These are phyloP conservation scores for Ctena decussata DNA, from an alignment of 2,888 invertebrate species.

Conservation along the genomic window DNA sequence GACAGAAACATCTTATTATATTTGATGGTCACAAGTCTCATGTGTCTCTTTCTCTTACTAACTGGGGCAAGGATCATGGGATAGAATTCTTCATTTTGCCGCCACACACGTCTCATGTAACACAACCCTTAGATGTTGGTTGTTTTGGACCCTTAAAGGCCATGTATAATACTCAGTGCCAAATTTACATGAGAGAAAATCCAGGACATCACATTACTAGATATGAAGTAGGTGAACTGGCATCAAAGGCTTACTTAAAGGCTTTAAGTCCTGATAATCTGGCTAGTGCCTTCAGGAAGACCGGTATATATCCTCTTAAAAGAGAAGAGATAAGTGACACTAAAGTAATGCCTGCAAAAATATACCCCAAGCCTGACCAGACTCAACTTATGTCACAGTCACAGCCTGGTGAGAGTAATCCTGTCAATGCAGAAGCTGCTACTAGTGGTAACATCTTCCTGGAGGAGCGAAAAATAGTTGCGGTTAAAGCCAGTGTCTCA, in stretches of 20 bases:
- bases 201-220: slow-evolving; percentile 21
- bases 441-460: too few species aligned
- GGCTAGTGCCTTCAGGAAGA: not conserved
- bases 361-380: not conserved
- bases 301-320: not conserved
- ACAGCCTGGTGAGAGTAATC: too few species aligned
- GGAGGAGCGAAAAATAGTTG: too few species aligned
- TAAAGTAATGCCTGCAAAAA: not conserved
- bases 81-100: slow-evolving; percentile 41
- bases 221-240: slow-evolving; percentile 28
- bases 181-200: slow-evolving; percentile 28
- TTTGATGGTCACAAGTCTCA: slow-evolving; percentile 55
- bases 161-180: slow-evolving; percentile 28
- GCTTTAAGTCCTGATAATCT: not conserved
- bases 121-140: slow-evolving; percentile 46
- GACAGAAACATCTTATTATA: slow-evolving; percentile 24
- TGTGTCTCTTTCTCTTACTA: slow-evolving; percentile 28
- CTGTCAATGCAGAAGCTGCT: too few species aligned
- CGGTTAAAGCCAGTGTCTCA: too few species aligned
- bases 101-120: slow-evolving; percentile 39
- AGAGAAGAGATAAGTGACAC: not conserved
- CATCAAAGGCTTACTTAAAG: not conserved
- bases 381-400: too few species aligned
- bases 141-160: slow-evolving; percentile 49
- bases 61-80: slow-evolving; percentile 37